A percentile compares a stretch with the other conserved stretches of the same genome.
phyloP scores from a whole-genome alignment of 2,113 vertebrate species.

The Tamias sibiricus region DNA sequence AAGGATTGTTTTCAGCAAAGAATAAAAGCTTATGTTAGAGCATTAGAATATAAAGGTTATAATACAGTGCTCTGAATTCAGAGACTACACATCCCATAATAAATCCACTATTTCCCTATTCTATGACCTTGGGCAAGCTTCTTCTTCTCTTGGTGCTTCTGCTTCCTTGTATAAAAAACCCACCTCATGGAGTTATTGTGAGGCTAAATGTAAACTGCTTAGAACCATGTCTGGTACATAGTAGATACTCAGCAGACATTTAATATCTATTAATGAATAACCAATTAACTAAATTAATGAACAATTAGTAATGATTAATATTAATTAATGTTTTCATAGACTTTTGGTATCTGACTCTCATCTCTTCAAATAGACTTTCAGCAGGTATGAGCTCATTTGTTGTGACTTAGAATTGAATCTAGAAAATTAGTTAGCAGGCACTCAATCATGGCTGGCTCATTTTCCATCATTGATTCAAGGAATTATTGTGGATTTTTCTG shows the following conservation, averaged over 20 bases:
- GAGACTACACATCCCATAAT: background rate
- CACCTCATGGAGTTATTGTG: background rate
- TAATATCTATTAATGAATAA: background rate
- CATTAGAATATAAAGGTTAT: background rate
- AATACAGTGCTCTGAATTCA: slow-evolving; percentile 10
- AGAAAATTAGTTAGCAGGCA: background rate
- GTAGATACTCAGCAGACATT: background rate
- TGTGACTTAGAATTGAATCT: background rate
- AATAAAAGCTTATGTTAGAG: background rate
- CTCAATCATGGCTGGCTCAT: background rate
- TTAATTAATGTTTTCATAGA: background rate
- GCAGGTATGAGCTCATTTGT: background rate
- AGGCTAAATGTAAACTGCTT: background rate
- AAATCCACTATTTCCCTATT: background rate
- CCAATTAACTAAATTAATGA: background rate
- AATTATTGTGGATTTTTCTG: background rate
- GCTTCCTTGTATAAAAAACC: background rate
- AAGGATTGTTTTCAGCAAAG: slow-evolving; percentile 7
- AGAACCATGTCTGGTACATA: background rate
- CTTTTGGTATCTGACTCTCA: background rate
- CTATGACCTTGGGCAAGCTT: background rate
- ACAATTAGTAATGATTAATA: background rate
- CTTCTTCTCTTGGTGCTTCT: background rate
- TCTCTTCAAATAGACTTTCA: background rate
- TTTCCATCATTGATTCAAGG: background rate